Evolutionary conservation across 2,888 invertebrate species (phyloP), one percentile per base, ranked within the genome.

Genomic region (Nipponacmea schrenckii): DNA sequence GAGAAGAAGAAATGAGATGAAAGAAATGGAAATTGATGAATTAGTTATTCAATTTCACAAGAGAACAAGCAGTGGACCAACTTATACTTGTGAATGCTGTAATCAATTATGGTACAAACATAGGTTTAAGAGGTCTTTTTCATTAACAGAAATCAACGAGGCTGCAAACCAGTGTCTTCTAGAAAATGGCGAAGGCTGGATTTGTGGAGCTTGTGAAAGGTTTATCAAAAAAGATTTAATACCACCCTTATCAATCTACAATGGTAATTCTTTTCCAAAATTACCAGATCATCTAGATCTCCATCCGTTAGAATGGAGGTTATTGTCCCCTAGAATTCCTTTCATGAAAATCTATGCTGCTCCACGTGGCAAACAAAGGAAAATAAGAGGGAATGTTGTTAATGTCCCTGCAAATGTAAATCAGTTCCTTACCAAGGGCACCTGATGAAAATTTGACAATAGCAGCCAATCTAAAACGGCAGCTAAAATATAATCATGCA

Each of bases 401-500:
- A 63, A 63, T 27, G 63, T 63, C 24, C 63, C 63, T n/a, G 63
- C 39, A 27, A 39, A 65, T 65, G 65, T 65, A 39, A 17, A 17
- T 26, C 27, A 65, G 17, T 26, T 27, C 31, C 10, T 31, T 39
- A 12, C 65, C 65, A 39, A 26, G 65, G 31, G 27, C 27, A n/a
- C 17, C 31, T 20, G 65, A 65, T 27, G 31, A 65, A 17, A 68
- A 44, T 20, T 24, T 62, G 62, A 68, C 68, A 31, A 39, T 62
- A 31, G 68, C 68, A 8, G 27, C 62, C 44, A 68, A 68, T 31
- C n/a, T n/a, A n/a, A n/a, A n/a, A n/a, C n/a, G n/a, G n/a, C n/a
- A n/a, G n/a, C n/a, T n/a, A n/a, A n/a, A n/a, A n/a, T n/a, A n/a
- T n/a, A n/a, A n/a, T n/a, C n/a, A n/a, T n/a, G n/a, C n/a, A n/a